These are phyloP conservation scores for Parochlus steinenii DNA, from an alignment of 2,888 invertebrate species.

Conservation along the genomic window DNA sequence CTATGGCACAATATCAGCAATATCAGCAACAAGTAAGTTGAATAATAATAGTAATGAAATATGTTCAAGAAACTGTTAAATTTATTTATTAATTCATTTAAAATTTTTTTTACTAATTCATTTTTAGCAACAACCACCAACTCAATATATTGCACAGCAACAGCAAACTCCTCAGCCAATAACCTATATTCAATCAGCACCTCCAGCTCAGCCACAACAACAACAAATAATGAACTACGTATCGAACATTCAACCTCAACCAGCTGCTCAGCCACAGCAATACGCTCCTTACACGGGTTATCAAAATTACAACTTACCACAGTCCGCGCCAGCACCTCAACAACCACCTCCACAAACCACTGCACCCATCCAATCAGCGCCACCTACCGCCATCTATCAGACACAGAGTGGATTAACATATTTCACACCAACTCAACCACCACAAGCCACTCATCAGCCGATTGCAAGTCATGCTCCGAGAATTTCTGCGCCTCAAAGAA, in stretches of 20 bases:
- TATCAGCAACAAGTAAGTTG: conserved; percentile 10
- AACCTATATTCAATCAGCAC: not conserved
- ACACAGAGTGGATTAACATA: conserved; percentile 14
- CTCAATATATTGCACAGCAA: conserved; percentile 17
- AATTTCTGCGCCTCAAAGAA: conserved; percentile 34
- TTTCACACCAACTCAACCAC: conserved; percentile 50
- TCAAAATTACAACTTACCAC: conserved; percentile 26
- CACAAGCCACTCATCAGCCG: conserved; percentile 34
- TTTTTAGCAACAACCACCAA: conserved; percentile 18
- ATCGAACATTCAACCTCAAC: conserved; percentile 13
- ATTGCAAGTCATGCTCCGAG: conserved; percentile 18
- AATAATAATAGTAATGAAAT: too few relatives aligned
- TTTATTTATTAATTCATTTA: not conserved
- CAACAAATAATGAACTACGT: conserved; percentile 15
- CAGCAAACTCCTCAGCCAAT: conserved; percentile 14
- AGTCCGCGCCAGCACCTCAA: conserved; percentile 3
- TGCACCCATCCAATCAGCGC: conserved; percentile 5
- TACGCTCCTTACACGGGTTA: conserved; percentile 16
- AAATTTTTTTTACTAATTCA: not conserved
- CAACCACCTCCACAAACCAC: conserved; percentile 14
- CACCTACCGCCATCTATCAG: conserved; percentile 10
- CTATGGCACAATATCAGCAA: conserved; percentile 10
- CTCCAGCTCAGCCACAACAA: conserved; percentile 12
- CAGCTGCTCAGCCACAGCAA: conserved; percentile 10
- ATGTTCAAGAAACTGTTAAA: too few relatives aligned